Evolutionary conservation across 2,797 vertebrate genomes (phyloP), one percentile per base, ranked within the genome.

Genomic region (Coreius guichenoti): DNA sequence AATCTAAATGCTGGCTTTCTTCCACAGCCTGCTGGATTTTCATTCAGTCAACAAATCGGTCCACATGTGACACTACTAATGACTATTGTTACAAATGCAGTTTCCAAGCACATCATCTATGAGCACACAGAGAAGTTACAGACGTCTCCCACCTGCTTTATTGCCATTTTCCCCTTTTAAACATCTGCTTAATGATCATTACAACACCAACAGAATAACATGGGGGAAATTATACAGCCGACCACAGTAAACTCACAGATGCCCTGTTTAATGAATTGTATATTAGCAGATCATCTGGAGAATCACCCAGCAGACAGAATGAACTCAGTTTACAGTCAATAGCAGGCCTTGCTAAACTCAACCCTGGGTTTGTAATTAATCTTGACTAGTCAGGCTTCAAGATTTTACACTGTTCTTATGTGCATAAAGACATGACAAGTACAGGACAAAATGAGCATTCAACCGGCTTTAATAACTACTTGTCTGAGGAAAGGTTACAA

Each of bases 191-290:
- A 47, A 69, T 2, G n/a, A n/a, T 81, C 61, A 90, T 91, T 88
- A 89, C 90, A 91, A 91, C 92, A 93, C 92, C 91, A 87, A 75
- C 92, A 88, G 81, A 86, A 67, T 80, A 89, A 74, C 69, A 92
- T 92, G 89, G 91, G 91, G 81, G 85, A 91, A 94, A 93, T 93
- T 92, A 93, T 92, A 90, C 17, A 75, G 82, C 87, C 86, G 89
- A 91, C 90, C 75, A 90, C 85, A 31, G 87, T 87, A 76, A 72
- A 89, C 85, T 49, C 16, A 87, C 58, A 65, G 47, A 70, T 82
- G 76, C 73, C 80, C 87, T 47, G 81, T 77, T 54, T 26, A 89
- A 89, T 89, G 79, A 88, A 91, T 91, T 91, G 86, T 90, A 89
- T 88, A 90, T 86, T 88, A 90, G 87, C 84, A 92, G 88, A 91